Percentiles rank a stretch among this genome's conserved stretches.
phyloP scores from a whole-genome alignment of 2,797 vertebrate genomes.

The Diplodus puntazzo region DNA sequence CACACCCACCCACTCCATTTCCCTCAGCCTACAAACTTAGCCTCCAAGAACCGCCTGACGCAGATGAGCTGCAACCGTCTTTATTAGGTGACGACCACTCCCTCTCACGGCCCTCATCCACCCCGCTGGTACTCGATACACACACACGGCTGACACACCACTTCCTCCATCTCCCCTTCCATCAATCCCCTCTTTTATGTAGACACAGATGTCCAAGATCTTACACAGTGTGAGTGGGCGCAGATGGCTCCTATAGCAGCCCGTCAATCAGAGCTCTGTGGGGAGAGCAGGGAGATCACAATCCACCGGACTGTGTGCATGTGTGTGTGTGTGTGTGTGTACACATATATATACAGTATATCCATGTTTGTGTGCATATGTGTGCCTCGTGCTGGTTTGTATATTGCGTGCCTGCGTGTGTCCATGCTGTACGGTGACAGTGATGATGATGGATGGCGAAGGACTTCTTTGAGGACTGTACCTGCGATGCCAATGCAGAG shows the following conservation, averaged over 20 bases:
- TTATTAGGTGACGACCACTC: conserved; percentile 76
- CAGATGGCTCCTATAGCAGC: conserved; percentile 86
- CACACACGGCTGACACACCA: conserved; percentile 50
- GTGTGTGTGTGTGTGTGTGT: background rate
- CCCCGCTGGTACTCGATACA: conserved; percentile 34
- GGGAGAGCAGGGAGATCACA: conserved; percentile 63
- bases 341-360: background rate
- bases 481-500: conserved; percentile 40
- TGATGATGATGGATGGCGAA: conserved; percentile 70
- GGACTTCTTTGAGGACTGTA: conserved; percentile 32
- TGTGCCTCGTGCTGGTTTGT: conserved; percentile 19
- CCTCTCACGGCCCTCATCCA: conserved; percentile 47
- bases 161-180: conserved; percentile 64
- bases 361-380: conserved; percentile 23
- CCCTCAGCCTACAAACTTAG: conserved; percentile 21
- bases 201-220: conserved; percentile 82
- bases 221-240: conserved; percentile 72
- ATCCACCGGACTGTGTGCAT: conserved; percentile 59
- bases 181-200: conserved; percentile 69
- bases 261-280: conserved; percentile 78
- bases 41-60: conserved; percentile 54
- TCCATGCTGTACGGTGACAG: conserved; percentile 40
- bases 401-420: conserved; percentile 21
- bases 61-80: conserved; percentile 76
- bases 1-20: conserved; percentile 59